phyloP scores from a whole-genome alignment of 2,797 vertebrate genomes.

The Sparidentex hasta region DNA sequence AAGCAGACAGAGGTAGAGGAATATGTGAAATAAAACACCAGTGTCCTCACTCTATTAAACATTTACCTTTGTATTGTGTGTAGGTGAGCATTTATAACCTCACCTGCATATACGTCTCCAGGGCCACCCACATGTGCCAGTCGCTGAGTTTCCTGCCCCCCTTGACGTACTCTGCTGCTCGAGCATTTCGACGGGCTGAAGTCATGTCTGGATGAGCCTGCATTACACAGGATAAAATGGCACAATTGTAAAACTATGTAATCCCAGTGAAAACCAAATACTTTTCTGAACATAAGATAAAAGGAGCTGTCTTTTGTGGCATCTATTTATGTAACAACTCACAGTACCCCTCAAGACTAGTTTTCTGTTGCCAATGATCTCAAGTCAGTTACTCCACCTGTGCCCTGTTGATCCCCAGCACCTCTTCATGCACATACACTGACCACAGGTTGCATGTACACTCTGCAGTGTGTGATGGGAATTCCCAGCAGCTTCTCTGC shows the following conservation, averaged over 20 bases:
- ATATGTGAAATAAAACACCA: background rate
- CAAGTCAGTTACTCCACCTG: conserved; percentile 49
- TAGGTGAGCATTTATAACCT: conserved; percentile 25
- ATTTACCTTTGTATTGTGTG: background rate
- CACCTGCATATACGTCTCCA: conserved; percentile 95
- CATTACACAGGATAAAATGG: background rate
- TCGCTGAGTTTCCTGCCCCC: conserved; percentile 73
- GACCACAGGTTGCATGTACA: conserved; percentile 97
- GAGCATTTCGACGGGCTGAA: conserved; percentile 50
- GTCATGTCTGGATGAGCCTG: conserved; percentile 77
- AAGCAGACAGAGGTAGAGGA: background rate
- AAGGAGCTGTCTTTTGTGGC: too few species aligned
- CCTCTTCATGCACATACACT: conserved; percentile 91
- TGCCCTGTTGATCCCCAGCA: conserved; percentile 85
- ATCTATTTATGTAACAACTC: too few species aligned
- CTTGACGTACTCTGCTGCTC: conserved; percentile 62
- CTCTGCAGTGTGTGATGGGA: conserved; percentile 90
- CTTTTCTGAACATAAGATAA: background rate
- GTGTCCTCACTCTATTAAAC: background rate
- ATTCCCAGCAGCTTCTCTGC: conserved; percentile 89
- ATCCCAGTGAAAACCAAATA: background rate
- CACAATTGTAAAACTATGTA: background rate
- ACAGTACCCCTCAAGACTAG: background rate
- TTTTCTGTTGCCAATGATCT: background rate
- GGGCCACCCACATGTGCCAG: conserved; percentile 88